These are phyloP conservation scores for Leptopilina drosophilae DNA, from an alignment of 2,888 invertebrate genomes.

Conservation along the genomic window DNA sequence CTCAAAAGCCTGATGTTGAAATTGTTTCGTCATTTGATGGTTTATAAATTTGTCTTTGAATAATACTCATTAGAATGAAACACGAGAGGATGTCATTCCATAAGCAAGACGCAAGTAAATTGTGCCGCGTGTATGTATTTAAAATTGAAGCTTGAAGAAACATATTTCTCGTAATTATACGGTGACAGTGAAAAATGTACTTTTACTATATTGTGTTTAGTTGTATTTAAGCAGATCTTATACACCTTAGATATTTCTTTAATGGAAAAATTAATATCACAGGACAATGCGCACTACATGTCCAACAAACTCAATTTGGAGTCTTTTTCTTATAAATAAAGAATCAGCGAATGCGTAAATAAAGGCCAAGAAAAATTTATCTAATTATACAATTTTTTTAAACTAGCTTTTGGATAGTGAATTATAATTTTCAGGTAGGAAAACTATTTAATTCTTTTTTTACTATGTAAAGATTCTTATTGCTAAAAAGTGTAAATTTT, in stretches of 20 bases:
- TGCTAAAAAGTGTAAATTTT: too few relatives aligned
- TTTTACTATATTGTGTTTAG: not conserved
- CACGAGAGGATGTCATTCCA: not conserved
- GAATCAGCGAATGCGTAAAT: not conserved
- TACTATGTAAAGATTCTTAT: too few relatives aligned
- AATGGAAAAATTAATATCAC: not conserved
- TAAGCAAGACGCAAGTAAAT: not conserved
- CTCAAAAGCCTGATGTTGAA: constrained; percentile 79
- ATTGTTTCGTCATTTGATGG: constrained; percentile 71
- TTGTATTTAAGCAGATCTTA: constrained; percentile 7
- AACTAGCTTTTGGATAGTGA: not conserved
- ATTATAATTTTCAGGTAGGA: not conserved
- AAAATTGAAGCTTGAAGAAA: not conserved
- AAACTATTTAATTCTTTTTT: too few relatives aligned
- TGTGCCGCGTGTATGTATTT: not conserved
- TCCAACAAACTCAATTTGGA: not conserved
- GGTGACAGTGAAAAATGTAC: constrained; percentile 6
- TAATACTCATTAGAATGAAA: constrained; percentile 16
- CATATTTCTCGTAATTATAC: constrained; percentile 8
- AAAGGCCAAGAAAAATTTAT: not conserved
- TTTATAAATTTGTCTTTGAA: constrained; percentile 53
- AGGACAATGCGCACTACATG: too few relatives aligned
- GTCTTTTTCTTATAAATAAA: not conserved
- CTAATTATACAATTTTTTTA: not conserved
- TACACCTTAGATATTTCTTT: not conserved